phyloP scores from a whole-genome alignment of 1,140 invertebrate species.

The Rhyzopertha dominica region DNA sequence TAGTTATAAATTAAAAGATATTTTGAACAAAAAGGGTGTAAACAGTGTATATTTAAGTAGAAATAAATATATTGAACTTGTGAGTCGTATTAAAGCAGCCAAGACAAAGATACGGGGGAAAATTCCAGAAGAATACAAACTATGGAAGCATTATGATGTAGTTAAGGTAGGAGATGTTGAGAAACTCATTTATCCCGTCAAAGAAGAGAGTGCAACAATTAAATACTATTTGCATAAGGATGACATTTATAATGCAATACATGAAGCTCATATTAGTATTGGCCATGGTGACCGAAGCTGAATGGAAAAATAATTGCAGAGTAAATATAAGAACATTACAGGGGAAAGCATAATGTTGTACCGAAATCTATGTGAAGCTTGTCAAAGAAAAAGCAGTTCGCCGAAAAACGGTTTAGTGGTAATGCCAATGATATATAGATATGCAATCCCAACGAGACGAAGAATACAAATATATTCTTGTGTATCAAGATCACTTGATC shows the following conservation, averaged over 20 bases:
- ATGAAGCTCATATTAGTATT: slow-evolving; percentile 18
- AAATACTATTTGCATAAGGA: no score
- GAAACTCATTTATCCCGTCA: no score
- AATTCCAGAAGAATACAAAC: no score
- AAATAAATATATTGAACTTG: no score
- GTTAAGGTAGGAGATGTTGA: no score
- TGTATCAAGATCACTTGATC: slow-evolving; percentile 45
- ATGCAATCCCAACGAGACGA: slow-evolving; percentile 18
- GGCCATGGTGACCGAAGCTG: slow-evolving; percentile 19
- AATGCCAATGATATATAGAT: slow-evolving; percentile 28
- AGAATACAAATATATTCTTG: slow-evolving; percentile 38
- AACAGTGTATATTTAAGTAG: no score
- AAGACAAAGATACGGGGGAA: no score
- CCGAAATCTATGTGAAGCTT: slow-evolving; percentile 17
- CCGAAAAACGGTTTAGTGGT: slow-evolving; percentile 28
- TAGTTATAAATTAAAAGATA: no score
- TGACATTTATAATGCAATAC: slow-evolving; percentile 22
- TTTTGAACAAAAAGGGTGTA: no score
- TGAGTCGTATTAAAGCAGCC: no score
- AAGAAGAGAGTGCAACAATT: no score
- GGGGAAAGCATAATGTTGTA: slow-evolving; percentile 17
- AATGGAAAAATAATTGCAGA: slow-evolving; percentile 18
- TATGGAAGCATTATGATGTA: no score
- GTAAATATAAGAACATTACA: slow-evolving; percentile 22
- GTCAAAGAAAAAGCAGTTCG: slow-evolving; percentile 19